Evolutionary conservation across 2,888 invertebrate species (phyloP).

Genomic region (Lasioglossum vierecki): DNA sequence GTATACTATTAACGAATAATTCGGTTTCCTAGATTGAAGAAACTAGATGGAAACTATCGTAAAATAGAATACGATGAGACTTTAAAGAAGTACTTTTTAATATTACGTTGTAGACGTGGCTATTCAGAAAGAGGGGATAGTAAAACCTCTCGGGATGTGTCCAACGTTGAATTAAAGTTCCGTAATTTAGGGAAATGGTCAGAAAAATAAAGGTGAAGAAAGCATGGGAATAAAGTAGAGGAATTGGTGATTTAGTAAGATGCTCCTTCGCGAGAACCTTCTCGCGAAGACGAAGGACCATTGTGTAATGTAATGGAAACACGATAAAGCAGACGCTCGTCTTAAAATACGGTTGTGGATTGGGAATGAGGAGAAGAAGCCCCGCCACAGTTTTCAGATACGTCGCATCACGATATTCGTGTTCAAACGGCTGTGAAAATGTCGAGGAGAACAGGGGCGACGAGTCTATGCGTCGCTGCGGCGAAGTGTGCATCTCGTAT

Average conservation of each 20-base stretch:
- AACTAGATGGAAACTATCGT: background rate
- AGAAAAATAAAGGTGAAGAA: background rate
- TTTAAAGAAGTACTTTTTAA: background rate
- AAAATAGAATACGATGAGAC: background rate
- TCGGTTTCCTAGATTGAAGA: background rate
- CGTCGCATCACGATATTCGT: conserved; percentile 3
- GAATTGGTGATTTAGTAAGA: background rate
- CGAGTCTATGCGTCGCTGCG: conserved; percentile 30
- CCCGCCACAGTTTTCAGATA: background rate
- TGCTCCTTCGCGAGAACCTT: background rate
- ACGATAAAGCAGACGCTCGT: conserved; percentile 20
- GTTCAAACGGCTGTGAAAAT: conserved; percentile 19
- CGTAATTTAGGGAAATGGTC: background rate
- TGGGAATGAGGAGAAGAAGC: background rate
- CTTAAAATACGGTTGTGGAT: conserved; percentile 13
- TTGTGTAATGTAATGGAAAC: conserved; percentile 28
- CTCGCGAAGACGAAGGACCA: background rate
- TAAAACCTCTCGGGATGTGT: background rate
- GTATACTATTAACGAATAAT: background rate
- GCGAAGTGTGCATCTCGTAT: conserved; percentile 25
- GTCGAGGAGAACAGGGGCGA: conserved; percentile 3
- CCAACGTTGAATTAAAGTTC: background rate
- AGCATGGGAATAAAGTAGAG: background rate
- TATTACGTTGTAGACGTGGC: background rate
- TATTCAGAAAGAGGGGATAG: background rate